Evolutionary conservation across 92 coral and sea anemone genomes (phyloP).

Genomic region (Ricordea florida): DNA sequence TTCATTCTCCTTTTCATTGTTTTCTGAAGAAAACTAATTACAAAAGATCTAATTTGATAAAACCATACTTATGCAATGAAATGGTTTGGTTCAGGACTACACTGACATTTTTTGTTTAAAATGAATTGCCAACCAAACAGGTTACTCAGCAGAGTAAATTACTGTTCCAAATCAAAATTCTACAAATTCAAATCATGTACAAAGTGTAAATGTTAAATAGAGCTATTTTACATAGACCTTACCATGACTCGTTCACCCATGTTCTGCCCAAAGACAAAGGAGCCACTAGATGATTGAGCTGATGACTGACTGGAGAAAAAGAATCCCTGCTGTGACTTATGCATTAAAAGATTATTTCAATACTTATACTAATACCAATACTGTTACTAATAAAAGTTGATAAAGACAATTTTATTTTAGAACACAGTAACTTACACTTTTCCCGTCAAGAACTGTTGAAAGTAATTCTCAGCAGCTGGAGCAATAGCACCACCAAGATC

Average conservation of each 20-base stretch:
- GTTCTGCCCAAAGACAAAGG: constrained; percentile 97
- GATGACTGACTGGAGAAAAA: constrained; percentile 34
- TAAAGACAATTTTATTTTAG: background rate
- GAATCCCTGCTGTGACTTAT: too few species aligned
- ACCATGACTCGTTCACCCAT: constrained; percentile 93
- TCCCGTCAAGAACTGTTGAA: constrained; percentile 74
- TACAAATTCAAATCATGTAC: too few species aligned
- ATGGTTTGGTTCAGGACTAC: too few species aligned
- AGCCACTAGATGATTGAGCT: constrained; percentile 61
- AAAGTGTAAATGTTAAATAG: background rate
- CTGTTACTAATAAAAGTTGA: background rate
- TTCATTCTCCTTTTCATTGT: background rate
- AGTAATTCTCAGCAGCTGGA: constrained; percentile 68
- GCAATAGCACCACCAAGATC: constrained; percentile 40
- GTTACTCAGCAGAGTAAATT: too few species aligned
- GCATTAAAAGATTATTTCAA: too few species aligned
- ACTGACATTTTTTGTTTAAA: too few species aligned
- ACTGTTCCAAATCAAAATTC: too few species aligned
- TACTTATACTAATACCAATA: background rate
- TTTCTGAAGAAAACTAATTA: constrained; percentile 13
- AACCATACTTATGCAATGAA: background rate
- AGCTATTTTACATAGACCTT: background rate
- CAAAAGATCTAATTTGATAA: background rate
- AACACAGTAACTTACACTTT: constrained; percentile 53
- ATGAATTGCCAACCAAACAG: too few species aligned